These are phyloP conservation scores for Drosophila meridionalis DNA, from an alignment of 2,888 invertebrate genomes.

Conservation along the genomic window DNA sequence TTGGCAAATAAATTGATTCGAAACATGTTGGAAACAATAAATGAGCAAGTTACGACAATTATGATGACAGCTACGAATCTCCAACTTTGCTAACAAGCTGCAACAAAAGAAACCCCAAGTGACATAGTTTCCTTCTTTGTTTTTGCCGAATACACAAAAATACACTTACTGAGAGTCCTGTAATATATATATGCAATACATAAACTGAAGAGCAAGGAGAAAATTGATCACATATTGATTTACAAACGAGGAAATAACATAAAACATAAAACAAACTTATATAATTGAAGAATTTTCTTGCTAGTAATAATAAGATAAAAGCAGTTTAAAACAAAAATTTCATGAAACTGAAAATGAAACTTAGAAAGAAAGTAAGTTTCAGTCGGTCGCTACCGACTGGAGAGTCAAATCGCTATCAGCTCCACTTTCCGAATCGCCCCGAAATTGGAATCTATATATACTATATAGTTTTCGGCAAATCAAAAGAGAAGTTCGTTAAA, in stretches of 20 bases:
- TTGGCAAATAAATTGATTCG: slow-evolving; percentile 9
- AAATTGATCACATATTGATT: background rate
- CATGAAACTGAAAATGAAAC: background rate
- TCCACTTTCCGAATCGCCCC: too few species aligned
- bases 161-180: background rate
- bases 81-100: background rate
- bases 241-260: background rate
- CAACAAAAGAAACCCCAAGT: background rate
- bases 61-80: slow-evolving; percentile 1
- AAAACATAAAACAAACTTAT: background rate
- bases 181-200: background rate
- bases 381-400: too few species aligned
- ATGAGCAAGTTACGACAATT: background rate
- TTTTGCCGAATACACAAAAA: slow-evolving; percentile 10
- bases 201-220: background rate
- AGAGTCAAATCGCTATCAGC: too few species aligned
- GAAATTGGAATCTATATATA: too few species aligned
- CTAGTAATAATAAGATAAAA: background rate
- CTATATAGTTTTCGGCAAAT: too few species aligned
- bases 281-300: background rate
- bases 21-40: slow-evolving; percentile 2
- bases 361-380: background rate
- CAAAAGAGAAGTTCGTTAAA: too few species aligned
- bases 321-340: background rate
- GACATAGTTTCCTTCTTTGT: background rate